A percentile compares a stretch with the other conserved stretches of the same genome.
These are phyloP conservation scores for Regulus satrapa DNA, from an alignment of 2,113 vertebrate species.

Conservation along the genomic window DNA sequence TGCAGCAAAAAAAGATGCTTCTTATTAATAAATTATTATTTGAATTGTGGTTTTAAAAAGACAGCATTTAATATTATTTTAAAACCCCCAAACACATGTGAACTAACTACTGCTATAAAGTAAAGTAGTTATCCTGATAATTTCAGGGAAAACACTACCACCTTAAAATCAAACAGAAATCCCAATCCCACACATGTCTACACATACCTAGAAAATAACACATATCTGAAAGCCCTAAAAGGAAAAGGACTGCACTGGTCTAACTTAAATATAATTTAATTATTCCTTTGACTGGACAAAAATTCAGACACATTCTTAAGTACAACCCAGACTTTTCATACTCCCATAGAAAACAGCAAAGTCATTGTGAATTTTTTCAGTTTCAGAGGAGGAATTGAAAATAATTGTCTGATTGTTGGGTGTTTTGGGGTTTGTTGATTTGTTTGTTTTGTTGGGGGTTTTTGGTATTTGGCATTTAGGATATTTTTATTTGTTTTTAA, in stretches of 20 bases:
- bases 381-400: background rate
- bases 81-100: background rate
- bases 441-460: background rate
- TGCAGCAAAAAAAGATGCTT: constrained; percentile 43
- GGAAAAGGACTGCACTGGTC: background rate
- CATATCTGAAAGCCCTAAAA: background rate
- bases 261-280: background rate
- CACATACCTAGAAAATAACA: background rate
- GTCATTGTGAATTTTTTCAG: background rate
- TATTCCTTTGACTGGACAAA: background rate
- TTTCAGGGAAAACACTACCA: background rate
- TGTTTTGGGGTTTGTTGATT: background rate
- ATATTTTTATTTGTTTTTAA: background rate
- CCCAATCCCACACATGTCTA: background rate
- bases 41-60: background rate
- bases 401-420: background rate
- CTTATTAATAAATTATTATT: background rate
- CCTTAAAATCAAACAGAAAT: background rate
- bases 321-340: background rate
- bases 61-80: background rate
- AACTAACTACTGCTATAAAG: background rate
- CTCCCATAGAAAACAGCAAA: background rate
- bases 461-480: background rate
- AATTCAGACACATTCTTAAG: background rate
- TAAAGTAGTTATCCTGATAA: background rate